Percentiles rank a stretch among this genome's conserved stretches.
Evolutionary conservation across 2,797 vertebrate species (phyloP).

Genomic region (Anguilla anguilla): DNA sequence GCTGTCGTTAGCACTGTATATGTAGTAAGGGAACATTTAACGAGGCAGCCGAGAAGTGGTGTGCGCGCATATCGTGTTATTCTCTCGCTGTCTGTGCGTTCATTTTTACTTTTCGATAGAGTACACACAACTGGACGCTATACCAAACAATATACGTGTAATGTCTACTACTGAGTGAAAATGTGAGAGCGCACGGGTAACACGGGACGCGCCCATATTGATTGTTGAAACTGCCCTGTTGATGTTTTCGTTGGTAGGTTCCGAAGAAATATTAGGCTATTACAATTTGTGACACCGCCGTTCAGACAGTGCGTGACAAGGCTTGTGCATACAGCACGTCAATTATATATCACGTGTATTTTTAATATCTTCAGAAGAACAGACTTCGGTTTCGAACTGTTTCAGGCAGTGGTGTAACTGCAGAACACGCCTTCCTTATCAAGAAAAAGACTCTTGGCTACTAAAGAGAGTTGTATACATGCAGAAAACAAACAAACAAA

Average conservation of each 20-base stretch:
- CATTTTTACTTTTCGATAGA: neutral
- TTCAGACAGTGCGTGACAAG: neutral
- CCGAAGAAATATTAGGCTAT: neutral
- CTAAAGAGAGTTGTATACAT: neutral
- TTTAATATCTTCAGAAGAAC: neutral
- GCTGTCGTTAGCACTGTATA: slow-evolving; percentile 13
- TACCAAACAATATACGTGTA: neutral
- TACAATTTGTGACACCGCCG: neutral
- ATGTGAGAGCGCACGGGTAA: neutral
- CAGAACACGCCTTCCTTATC: neutral
- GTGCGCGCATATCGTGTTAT: neutral
- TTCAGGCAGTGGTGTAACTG: neutral
- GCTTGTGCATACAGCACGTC: neutral
- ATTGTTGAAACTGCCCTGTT: slow-evolving; percentile 26
- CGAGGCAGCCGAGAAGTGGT: neutral
- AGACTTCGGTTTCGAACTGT: neutral
- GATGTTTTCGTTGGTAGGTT: slow-evolving; percentile 26
- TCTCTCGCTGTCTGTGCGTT: neutral
- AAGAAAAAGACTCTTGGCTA: neutral
- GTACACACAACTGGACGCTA: neutral
- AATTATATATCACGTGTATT: neutral
- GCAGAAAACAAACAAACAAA: neutral
- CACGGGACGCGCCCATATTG: slow-evolving; percentile 31
- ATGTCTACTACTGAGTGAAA: neutral
- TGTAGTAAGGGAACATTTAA: neutral